A percentile compares a stretch with the other conserved stretches of the same genome.
phyloP scores from a whole-genome alignment of 2,113 vertebrate genomes.

The Lepus europaeus region DNA sequence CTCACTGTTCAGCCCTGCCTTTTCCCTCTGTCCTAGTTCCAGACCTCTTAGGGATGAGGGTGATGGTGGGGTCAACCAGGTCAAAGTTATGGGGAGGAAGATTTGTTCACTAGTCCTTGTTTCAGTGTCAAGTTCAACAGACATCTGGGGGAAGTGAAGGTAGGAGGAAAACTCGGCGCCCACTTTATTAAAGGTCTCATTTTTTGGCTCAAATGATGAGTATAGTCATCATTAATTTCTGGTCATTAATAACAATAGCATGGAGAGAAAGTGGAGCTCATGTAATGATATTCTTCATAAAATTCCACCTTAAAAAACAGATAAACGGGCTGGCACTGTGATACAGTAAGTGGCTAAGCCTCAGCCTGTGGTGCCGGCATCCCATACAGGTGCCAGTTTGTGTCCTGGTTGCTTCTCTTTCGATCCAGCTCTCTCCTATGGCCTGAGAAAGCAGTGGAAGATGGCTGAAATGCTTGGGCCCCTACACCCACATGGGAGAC shows the following conservation, averaged over 20 bases:
- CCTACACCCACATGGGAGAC: too few species aligned
- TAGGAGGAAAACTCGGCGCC: background rate
- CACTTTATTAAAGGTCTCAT: background rate
- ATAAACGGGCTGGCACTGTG: too few species aligned
- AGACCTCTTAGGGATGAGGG: background rate
- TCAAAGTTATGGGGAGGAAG: background rate
- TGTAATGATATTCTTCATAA: background rate
- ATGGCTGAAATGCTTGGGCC: too few species aligned
- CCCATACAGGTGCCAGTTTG: too few species aligned
- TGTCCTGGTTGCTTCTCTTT: too few species aligned
- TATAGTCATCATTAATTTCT: background rate
- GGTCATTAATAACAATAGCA: background rate
- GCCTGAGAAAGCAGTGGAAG: too few species aligned
- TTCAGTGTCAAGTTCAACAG: background rate
- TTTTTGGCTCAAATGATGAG: background rate
- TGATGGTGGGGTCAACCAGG: background rate
- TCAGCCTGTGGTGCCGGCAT: too few species aligned
- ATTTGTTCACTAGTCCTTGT: background rate
- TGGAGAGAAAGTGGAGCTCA: background rate
- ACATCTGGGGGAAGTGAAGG: background rate
- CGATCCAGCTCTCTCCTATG: too few species aligned
- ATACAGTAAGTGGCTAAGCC: too few species aligned
- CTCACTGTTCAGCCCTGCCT: background rate
- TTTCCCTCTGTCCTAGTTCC: too few species aligned
- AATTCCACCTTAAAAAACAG: background rate